phyloP scores from a whole-genome alignment of 1,140 invertebrate genomes.

The Drosophila lacertosa region DNA sequence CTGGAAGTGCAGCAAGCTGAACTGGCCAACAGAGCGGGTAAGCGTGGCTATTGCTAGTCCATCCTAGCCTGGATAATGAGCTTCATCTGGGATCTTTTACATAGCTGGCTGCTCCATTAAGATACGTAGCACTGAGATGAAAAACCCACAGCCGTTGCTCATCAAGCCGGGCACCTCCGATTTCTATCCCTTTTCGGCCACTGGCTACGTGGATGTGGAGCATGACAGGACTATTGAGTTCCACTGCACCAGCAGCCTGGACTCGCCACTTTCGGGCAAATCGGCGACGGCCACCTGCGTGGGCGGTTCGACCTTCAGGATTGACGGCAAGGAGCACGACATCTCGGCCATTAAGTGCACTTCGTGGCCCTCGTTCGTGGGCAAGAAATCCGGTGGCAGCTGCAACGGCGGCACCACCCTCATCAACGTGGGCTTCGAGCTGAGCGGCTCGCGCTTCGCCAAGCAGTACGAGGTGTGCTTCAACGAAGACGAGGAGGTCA shows the following conservation, averaged over 20 bases:
- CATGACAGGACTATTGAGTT: conserved; percentile 65
- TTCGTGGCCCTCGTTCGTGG: conserved; percentile 65
- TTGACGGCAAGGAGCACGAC: conserved; percentile 55
- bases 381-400: conserved; percentile 60
- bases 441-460: conserved; percentile 64
- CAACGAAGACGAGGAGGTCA: conserved; percentile 73
- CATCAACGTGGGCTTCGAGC: conserved; percentile 65
- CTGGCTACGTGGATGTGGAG: conserved; percentile 56
- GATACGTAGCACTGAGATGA: conserved; percentile 59
- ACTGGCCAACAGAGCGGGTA: conserved; percentile 42
- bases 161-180: conserved; percentile 62
- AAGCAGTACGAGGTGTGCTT: conserved; percentile 84
- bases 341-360: conserved; percentile 66
- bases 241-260: conserved; percentile 65
- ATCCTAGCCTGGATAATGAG: neutral
- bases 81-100: neutral
- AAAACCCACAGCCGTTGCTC: conserved; percentile 66
- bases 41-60: neutral
- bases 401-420: conserved; percentile 74
- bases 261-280: conserved; percentile 62
- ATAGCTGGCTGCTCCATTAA: conserved; percentile 66
- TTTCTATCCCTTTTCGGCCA: conserved; percentile 52
- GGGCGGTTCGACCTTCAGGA: conserved; percentile 56
- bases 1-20: conserved; percentile 20
- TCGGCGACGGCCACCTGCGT: conserved; percentile 65